Conservation (phyloP, 2,888 invertebrate species). For the Hemistola chrysoprasaria region DNA sequence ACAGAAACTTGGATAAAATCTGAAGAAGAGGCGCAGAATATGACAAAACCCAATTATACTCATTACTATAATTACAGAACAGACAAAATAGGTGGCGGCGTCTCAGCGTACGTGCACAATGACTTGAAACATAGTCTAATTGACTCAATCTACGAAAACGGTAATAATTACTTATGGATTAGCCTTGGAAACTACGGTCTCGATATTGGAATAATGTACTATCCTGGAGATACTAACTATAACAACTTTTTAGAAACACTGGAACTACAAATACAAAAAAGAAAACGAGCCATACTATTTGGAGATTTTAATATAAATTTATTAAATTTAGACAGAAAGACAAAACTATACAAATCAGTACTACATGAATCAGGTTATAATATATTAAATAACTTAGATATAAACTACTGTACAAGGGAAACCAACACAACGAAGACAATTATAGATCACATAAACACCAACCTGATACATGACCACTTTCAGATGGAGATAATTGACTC, state of each 20-base stretch:
- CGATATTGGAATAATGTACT: neutral
- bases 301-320: neutral
- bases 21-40: too few relatives aligned
- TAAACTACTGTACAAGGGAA: too few relatives aligned
- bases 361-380: too few relatives aligned
- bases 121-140: constrained; percentile 1
- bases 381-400: too few relatives aligned
- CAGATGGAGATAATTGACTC: too few relatives aligned
- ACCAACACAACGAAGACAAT: too few relatives aligned
- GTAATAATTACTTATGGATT: neutral
- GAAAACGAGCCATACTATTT: neutral
- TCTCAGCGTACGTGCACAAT: constrained; percentile 1
- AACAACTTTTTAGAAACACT: neutral
- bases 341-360: neutral
- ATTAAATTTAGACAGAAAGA: too few relatives aligned
- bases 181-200: neutral
- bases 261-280: neutral
- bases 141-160: neutral
- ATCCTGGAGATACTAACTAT: neutral
- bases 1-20: too few relatives aligned
- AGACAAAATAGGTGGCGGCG: constrained; percentile 1
- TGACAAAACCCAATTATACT: constrained; percentile 1
- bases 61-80: constrained; percentile 5
- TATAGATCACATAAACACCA: too few relatives aligned
- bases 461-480: too few relatives aligned